Conservation (phyloP, 2,888 invertebrate genomes). For the Dysmachus trigonus region DNA sequence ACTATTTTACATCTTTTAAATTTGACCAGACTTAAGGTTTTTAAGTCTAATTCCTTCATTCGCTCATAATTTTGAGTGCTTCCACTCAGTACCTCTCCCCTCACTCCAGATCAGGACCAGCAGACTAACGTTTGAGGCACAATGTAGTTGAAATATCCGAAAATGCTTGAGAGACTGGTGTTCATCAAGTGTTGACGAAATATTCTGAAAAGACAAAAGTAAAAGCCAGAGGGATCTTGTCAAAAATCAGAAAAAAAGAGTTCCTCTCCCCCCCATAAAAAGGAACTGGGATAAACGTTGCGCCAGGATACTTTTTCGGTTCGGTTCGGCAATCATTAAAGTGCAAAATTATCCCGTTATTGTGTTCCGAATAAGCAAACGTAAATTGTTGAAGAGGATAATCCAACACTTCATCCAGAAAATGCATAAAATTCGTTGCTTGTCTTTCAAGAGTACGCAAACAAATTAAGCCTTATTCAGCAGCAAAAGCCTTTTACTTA, state of each 20-base stretch:
- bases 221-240: not conserved
- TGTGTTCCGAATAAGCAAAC: slow-evolving; percentile 48
- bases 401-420: slow-evolving; percentile 50
- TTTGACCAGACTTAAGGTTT: not conserved
- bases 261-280: not conserved
- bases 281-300: not conserved
- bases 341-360: slow-evolving; percentile 44
- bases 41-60: not conserved
- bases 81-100: not conserved
- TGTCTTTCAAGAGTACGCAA: slow-evolving; percentile 50
- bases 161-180: not conserved
- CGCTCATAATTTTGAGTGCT: not conserved
- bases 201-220: not conserved
- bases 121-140: not conserved
- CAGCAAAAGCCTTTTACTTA: slow-evolving; percentile 41
- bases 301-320: not conserved
- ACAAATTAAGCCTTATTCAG: slow-evolving; percentile 52
- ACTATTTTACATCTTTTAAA: not conserved
- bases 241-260: not conserved
- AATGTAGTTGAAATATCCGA: not conserved
- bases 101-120: not conserved
- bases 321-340: slow-evolving; percentile 25
- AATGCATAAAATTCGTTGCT: slow-evolving; percentile 51
- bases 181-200: not conserved
- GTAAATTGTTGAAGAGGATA: slow-evolving; percentile 51